Conservation (phyloP, 2,113 vertebrate genomes). For the Mirza zaza region DNA sequence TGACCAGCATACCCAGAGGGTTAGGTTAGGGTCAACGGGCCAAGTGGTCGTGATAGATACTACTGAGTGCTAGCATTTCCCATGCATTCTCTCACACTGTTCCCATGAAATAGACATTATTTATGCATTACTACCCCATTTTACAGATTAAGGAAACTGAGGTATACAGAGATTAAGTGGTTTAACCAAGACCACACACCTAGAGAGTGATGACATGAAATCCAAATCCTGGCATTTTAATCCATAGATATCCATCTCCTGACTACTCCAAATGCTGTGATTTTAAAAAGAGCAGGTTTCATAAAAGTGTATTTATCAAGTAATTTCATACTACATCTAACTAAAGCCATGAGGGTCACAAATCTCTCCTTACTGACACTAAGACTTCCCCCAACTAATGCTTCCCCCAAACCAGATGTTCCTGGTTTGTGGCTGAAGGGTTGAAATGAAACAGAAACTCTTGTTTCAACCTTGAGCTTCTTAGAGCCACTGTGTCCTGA, state of each 20-base stretch:
- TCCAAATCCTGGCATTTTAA: background rate
- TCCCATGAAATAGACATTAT: background rate
- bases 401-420: background rate
- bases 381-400: background rate
- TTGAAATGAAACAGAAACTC: background rate
- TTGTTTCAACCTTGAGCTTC: background rate
- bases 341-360: background rate
- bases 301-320: background rate
- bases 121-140: background rate
- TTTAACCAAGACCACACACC: background rate
- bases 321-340: background rate
- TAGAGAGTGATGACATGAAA: background rate
- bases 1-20: background rate
- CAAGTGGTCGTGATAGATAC: background rate
- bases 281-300: background rate
- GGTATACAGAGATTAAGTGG: background rate
- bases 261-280: background rate
- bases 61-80: background rate
- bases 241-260: background rate
- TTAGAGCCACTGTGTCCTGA: background rate
- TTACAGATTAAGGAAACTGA: background rate
- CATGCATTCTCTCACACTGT: background rate
- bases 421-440: background rate
- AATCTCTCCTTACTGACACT: background rate
- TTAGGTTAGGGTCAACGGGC: background rate